phyloP scores from a whole-genome alignment of 2,888 invertebrate genomes.

The Lepeophtheirus nordmannii region DNA sequence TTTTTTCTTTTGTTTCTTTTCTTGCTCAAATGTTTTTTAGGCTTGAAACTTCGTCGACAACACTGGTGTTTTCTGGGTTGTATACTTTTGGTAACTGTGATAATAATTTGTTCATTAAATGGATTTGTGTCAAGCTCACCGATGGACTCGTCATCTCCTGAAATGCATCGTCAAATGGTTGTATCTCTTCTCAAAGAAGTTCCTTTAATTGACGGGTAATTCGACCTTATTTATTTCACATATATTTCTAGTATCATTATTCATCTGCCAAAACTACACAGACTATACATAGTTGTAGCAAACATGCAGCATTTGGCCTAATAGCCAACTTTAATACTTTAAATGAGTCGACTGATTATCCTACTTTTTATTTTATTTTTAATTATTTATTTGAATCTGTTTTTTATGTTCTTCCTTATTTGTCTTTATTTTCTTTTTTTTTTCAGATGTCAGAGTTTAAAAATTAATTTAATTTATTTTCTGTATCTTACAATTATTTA shows the following conservation, averaged over 20 bases:
- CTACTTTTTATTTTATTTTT: no score
- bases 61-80: slow-evolving; percentile 24
- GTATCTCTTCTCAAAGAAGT: slow-evolving; percentile 23
- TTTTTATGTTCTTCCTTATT: no score
- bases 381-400: no score
- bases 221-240: slow-evolving; percentile 19
- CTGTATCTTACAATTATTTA: no score
- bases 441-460: no score
- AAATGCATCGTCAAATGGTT: slow-evolving; percentile 10
- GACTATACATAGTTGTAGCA: not conserved
- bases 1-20: no score
- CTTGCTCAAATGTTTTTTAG: no score
- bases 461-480: no score
- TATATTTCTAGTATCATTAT: no score
- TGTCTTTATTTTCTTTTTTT: no score
- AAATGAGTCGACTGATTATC: no score
- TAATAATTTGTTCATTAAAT: slow-evolving; percentile 12
- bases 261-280: no score
- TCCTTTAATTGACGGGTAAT: slow-evolving; percentile 25
- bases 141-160: slow-evolving; percentile 16
- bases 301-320: slow-evolving; percentile 36
- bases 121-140: slow-evolving; percentile 15
- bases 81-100: slow-evolving; percentile 4
- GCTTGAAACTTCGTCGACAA: slow-evolving; percentile 23
- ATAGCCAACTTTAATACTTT: slow-evolving; percentile 33